A percentile compares a stretch with the other conserved stretches of the same genome.
phyloP scores from a whole-genome alignment of 2,113 vertebrate genomes.

The Colinus virginianus region DNA sequence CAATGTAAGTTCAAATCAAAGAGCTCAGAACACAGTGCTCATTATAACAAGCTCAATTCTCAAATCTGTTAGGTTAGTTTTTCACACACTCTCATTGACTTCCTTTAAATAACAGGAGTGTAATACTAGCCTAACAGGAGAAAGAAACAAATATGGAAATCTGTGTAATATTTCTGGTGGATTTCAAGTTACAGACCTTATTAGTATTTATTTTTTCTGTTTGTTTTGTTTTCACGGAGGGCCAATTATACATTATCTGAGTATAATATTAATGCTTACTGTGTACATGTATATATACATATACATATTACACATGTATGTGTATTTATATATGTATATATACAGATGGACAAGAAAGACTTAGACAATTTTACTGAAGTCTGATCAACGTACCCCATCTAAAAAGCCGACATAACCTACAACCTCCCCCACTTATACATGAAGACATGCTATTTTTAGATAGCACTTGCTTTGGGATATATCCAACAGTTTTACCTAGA shows the following conservation, averaged over 20 bases:
- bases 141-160: neutral
- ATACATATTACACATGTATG: neutral
- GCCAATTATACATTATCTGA: neutral
- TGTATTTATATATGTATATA: neutral
- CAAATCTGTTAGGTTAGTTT: neutral
- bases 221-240: neutral
- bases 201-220: neutral
- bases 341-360: constrained; percentile 3
- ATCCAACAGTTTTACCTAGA: neutral
- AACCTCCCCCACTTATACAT: neutral
- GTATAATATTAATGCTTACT: neutral
- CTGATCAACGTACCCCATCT: constrained; percentile 3
- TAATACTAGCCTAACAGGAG: neutral
- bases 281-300: neutral
- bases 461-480: neutral
- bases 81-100: neutral
- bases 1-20: neutral
- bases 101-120: neutral
- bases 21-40: neutral
- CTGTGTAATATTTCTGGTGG: neutral
- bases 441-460: neutral
- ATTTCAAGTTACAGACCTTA: neutral
- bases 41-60: neutral
- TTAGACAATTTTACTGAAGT: constrained; percentile 39
- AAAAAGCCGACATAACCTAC: constrained; percentile 3